Evolutionary conservation across 2,797 vertebrate species (phyloP).

Genomic region (Percopsis omiscomaycus): DNA sequence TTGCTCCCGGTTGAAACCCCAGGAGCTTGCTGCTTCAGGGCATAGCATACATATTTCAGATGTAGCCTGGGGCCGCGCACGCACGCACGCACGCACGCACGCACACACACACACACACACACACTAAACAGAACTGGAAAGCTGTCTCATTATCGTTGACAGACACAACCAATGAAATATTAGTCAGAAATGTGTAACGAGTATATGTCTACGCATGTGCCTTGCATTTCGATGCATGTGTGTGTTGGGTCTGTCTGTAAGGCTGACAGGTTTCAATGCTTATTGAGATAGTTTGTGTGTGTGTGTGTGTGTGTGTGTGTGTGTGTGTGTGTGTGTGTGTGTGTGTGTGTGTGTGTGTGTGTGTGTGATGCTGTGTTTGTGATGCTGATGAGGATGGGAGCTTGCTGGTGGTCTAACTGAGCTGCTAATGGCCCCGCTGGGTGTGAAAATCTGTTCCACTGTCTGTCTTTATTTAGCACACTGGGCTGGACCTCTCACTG

Average conservation of each 20-base stretch:
- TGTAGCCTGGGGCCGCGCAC: conserved; percentile 44
- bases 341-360: not conserved
- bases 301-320: not conserved
- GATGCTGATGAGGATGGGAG: conserved; percentile 67
- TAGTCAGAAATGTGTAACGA: conserved; percentile 13
- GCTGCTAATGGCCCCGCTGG: conserved; percentile 69
- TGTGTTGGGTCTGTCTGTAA: too few species aligned
- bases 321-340: not conserved
- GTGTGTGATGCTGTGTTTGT: conserved; percentile 27
- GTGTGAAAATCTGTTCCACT: conserved; percentile 70
- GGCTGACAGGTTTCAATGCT: too few species aligned
- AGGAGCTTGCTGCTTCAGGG: conserved; percentile 42
- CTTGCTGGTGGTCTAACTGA: conserved; percentile 67
- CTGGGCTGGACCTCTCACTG: conserved; percentile 41
- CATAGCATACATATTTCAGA: conserved; percentile 66
- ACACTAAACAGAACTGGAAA: conserved; percentile 4
- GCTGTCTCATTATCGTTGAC: not conserved
- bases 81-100: conserved; percentile 1
- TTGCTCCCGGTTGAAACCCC: conserved; percentile 39
- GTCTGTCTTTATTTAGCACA: conserved; percentile 73
- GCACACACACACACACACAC: conserved; percentile 23
- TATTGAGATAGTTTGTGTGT: too few species aligned
- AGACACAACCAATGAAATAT: not conserved
- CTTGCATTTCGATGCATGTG: conserved; percentile 16
- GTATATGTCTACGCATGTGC: not conserved